Evolutionary conservation across 2,888 invertebrate genomes (phyloP), one percentile per base, ranked within the genome.

Genomic region (Cerastis leucographa): DNA sequence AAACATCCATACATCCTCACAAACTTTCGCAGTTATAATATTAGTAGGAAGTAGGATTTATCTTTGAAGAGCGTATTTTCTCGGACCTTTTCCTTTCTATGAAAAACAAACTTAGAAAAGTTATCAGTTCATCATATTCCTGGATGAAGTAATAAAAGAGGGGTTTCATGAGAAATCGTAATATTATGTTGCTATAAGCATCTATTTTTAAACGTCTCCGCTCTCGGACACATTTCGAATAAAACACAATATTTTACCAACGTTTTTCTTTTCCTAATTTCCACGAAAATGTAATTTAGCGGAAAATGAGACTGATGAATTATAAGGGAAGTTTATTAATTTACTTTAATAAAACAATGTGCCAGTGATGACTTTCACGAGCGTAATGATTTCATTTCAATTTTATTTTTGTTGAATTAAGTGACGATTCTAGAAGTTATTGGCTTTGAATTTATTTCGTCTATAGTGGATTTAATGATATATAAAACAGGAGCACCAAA

Each of bases 321-420:
- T 67, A 40, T 29, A 44, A 35, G 49, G 62, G 62, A 78, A 71
- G 40, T 83, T 71, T 68, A 67, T 74, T 71, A 12, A 56, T 76
- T 76, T 61, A 74, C 61, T 64, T 67, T 67, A 59, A 81, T 83
- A 67, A 44, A 70, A 78, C 78, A 79, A 74, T 67, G 25, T 46
- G n/a, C 56, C 69, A 46, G 25, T 69, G 72, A 82, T 78, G 71
- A 72, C 46, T 82, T 69, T 66, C 44, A 51, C 51, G 9, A 59
- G 22, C 42, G 7, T 66, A 25, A 56, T 54, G 66, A 77, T 64
- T 71, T 51, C 12, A 35, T 62, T 76, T 2, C 25, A 68, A n/a
- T 49, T 56, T 56, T 68, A 64, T 59, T 51, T 68, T 73, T 44
- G n/a, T n/a, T n/a, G n/a, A n/a, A 64, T 42, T 42, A 42, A 22